Percentiles rank a stretch among this genome's conserved stretches.
phyloP scores from a whole-genome alignment of 2,113 vertebrate species.

The Ochotona princeps region DNA sequence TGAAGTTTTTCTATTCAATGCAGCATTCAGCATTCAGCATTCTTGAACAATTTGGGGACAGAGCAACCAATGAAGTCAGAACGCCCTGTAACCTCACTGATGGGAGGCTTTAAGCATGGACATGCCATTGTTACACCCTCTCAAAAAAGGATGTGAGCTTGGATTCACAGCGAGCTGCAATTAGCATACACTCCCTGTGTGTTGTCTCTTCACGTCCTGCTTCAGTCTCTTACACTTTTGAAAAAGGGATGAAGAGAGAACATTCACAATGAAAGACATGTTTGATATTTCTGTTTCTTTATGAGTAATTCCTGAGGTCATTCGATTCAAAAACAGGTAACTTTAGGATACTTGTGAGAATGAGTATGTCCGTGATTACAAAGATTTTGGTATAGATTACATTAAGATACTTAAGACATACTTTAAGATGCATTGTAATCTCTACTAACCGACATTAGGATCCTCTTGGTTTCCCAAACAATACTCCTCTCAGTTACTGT shows the following conservation, averaged over 20 bases:
- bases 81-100: constrained; percentile 34
- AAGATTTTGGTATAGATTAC: neutral
- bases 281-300: constrained; percentile 44
- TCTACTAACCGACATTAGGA: neutral
- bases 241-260: constrained; percentile 55
- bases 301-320: neutral
- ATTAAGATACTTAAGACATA: neutral
- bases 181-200: constrained; percentile 67
- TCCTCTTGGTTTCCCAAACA: neutral
- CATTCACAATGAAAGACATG: constrained; percentile 40
- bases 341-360: constrained; percentile 34
- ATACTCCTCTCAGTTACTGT: constrained; percentile 62
- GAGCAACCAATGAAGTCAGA: constrained; percentile 59
- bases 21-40: constrained; percentile 13
- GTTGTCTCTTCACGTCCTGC: constrained; percentile 63
- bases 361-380: neutral
- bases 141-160: constrained; percentile 60
- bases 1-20: constrained; percentile 53
- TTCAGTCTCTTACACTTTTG: constrained; percentile 13
- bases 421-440: neutral
- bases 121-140: constrained; percentile 55
- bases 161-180: constrained; percentile 62
- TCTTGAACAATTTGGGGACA: constrained; percentile 32
- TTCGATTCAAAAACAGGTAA: neutral
- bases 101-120: constrained; percentile 46